Conservation (phyloP, 2,113 vertebrate genomes). For the Platysteira castanea region DNA sequence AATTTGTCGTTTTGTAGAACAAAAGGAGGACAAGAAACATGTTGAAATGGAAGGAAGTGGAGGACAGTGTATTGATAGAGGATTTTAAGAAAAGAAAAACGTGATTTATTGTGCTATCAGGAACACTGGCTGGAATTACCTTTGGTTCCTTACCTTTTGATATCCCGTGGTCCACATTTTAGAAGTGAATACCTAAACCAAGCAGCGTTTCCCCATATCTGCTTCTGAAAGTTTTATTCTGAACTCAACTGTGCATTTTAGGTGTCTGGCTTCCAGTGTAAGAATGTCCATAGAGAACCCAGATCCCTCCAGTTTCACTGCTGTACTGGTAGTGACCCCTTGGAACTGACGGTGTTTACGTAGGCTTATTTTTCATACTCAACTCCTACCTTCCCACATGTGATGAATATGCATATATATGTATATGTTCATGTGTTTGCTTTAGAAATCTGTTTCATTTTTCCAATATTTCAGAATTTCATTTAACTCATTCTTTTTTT, state of each 20-base stretch:
- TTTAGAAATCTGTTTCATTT: slow-evolving; percentile 45
- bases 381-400: not conserved
- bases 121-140: not conserved
- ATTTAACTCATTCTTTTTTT: slow-evolving; percentile 63
- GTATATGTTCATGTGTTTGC: slow-evolving; percentile 8
- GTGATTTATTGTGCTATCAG: not conserved
- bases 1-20: not conserved
- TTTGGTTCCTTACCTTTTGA: not conserved
- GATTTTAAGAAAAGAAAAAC: not conserved
- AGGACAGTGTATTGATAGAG: not conserved
- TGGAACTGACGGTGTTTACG: not conserved
- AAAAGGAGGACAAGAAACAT: slow-evolving; percentile 56
- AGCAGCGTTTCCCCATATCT: not conserved
- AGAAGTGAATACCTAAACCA: not conserved
- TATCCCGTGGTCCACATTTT: fast-evolving
- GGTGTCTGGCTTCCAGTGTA: not conserved
- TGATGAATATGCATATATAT: not conserved
- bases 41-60: not conserved
- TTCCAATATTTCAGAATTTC: slow-evolving; percentile 46
- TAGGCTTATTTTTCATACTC: not conserved
- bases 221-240: not conserved
- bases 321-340: not conserved
- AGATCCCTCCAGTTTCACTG: not conserved
- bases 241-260: not conserved
- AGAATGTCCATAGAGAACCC: not conserved